Evolutionary conservation across 92 coral and sea anemone species (phyloP).

Genomic region (Phenganax stokvisi): DNA sequence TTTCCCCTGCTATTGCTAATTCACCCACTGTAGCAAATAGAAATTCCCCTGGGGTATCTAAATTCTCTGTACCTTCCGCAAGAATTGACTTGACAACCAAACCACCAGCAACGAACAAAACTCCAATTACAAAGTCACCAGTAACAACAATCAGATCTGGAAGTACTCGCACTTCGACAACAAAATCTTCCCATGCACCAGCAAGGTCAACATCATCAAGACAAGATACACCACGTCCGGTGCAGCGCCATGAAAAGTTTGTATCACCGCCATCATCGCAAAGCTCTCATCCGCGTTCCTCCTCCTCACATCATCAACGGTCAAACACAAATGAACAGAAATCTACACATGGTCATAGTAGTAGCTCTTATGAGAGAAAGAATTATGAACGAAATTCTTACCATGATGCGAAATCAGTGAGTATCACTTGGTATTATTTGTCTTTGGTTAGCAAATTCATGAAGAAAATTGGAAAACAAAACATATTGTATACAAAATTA

Average conservation of each 20-base stretch:
- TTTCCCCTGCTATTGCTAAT: not conserved
- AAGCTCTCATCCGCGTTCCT: not conserved
- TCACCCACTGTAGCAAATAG: not conserved
- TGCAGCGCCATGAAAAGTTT: not conserved
- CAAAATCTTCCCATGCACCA: not conserved
- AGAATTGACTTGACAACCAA: not conserved
- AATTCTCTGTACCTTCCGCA: not conserved
- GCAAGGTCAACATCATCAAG: not conserved
- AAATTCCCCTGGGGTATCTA: not conserved
- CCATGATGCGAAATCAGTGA: conserved; percentile 16
- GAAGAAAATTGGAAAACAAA: too few relatives aligned
- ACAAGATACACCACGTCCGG: not conserved
- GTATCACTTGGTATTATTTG: not conserved
- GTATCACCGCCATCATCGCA: not conserved
- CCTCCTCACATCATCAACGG: not conserved
- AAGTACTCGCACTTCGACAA: too few relatives aligned
- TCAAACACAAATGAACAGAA: not conserved
- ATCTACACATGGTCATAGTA: not conserved
- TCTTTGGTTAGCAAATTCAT: too few relatives aligned
- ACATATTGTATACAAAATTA: not conserved
- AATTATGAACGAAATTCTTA: conserved; percentile 12
- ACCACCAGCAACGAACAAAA: not conserved
- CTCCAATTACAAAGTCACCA: not conserved
- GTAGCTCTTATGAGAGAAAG: conserved; percentile 19
- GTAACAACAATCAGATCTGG: too few relatives aligned